Conservation (phyloP, 2,797 vertebrate genomes). For the Lepus oiostolus region DNA sequence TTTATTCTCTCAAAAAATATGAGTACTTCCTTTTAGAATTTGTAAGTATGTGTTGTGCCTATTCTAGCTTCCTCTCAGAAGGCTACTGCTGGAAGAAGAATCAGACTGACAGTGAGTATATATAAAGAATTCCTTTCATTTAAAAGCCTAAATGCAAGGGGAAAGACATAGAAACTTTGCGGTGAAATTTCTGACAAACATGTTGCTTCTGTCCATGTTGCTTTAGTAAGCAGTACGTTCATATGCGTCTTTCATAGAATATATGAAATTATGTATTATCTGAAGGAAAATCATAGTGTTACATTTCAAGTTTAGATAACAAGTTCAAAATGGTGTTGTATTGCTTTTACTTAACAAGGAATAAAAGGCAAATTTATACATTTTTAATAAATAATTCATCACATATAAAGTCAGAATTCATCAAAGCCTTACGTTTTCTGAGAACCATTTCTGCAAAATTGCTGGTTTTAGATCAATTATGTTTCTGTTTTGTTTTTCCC, state of each 20-base stretch:
- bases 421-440: background rate
- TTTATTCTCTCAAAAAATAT: slow-evolving; percentile 14
- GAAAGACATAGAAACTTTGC: background rate
- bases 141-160: background rate
- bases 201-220: background rate
- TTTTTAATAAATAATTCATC: background rate
- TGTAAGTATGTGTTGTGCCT: background rate
- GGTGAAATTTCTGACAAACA: background rate
- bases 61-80: background rate
- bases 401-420: background rate
- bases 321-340: background rate
- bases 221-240: background rate
- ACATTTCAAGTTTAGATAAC: background rate
- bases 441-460: background rate
- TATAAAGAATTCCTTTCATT: background rate
- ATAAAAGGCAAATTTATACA: background rate
- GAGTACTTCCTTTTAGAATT: slow-evolving; percentile 26
- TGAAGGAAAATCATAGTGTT: background rate
- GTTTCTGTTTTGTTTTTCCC: background rate
- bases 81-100: background rate
- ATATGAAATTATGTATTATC: background rate
- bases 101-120: background rate
- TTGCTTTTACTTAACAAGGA: slow-evolving; percentile 14
- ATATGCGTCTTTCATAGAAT: background rate
- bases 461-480: background rate